Conservation (phyloP, 2,113 vertebrate genomes). For the Apus apus region DNA sequence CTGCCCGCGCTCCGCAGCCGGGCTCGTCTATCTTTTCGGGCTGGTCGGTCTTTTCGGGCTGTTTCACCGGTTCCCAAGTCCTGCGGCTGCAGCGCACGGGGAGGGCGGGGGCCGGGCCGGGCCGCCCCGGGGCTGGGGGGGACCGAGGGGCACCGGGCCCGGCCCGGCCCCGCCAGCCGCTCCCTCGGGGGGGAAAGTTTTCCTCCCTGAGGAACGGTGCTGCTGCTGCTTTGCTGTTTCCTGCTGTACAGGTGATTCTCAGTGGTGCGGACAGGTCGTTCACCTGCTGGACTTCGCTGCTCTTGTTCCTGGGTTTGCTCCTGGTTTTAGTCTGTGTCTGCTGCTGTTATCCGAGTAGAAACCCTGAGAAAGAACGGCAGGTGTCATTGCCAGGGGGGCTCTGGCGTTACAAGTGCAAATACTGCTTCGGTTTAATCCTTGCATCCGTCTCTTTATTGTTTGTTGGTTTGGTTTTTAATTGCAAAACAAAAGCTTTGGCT, state of each 20-base stretch:
- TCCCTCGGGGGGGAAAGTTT: background rate
- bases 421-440: background rate
- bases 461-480: background rate
- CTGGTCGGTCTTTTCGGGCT: background rate
- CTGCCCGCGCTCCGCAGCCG: background rate
- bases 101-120: too few relatives aligned
- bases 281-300: background rate
- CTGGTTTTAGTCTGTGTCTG: fast-evolving
- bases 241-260: background rate
- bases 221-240: too few relatives aligned
- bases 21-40: too few relatives aligned
- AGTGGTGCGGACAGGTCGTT: background rate
- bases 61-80: fast-evolving
- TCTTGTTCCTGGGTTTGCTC: background rate
- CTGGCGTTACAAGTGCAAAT: background rate
- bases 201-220: background rate
- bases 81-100: background rate
- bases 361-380: background rate
- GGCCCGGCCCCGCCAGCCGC: too few relatives aligned
- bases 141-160: too few relatives aligned
- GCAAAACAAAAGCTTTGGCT: background rate
- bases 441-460: background rate
- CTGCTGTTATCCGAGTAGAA: fast-evolving
- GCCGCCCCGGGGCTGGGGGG: background rate
- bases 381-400: background rate